These are phyloP conservation scores for Enhydra lutris DNA, from an alignment of 2,113 vertebrate species.

Conservation along the genomic window DNA sequence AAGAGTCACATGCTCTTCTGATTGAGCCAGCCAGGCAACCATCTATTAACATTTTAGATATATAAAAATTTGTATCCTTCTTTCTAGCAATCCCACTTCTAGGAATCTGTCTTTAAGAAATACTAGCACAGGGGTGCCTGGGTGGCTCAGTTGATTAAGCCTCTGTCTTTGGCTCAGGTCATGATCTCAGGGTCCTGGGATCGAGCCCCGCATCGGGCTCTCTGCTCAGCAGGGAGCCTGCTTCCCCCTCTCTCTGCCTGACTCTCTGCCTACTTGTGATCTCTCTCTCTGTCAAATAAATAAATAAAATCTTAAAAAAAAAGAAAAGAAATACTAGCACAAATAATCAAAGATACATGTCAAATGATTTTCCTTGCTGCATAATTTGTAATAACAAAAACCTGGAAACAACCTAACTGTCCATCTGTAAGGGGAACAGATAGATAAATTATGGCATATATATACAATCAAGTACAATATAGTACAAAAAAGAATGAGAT, in stretches of 20 bases:
- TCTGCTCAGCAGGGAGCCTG: too few relatives aligned
- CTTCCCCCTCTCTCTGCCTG: too few relatives aligned
- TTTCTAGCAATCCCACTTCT: background rate
- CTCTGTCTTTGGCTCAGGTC: too few relatives aligned
- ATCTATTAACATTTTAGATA: background rate
- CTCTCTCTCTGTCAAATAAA: too few relatives aligned
- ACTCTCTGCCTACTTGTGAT: too few relatives aligned
- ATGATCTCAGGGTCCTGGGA: too few relatives aligned
- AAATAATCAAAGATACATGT: conserved; percentile 12
- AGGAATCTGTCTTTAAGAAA: background rate
- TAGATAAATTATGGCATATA: background rate
- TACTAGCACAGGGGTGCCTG: background rate
- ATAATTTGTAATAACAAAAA: background rate
- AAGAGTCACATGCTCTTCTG: background rate
- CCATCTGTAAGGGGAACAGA: background rate
- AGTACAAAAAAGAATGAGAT: background rate
- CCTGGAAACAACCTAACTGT: background rate
- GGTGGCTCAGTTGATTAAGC: too few relatives aligned
- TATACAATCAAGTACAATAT: background rate
- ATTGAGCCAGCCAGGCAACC: background rate
- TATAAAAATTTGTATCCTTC: background rate
- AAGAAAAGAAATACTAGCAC: background rate
- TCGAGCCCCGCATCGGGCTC: too few relatives aligned
- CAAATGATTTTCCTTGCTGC: background rate
- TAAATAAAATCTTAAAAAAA: too few relatives aligned